Evolutionary conservation across 2,888 invertebrate species (phyloP).

Genomic region (Eupeodes luniger): DNA sequence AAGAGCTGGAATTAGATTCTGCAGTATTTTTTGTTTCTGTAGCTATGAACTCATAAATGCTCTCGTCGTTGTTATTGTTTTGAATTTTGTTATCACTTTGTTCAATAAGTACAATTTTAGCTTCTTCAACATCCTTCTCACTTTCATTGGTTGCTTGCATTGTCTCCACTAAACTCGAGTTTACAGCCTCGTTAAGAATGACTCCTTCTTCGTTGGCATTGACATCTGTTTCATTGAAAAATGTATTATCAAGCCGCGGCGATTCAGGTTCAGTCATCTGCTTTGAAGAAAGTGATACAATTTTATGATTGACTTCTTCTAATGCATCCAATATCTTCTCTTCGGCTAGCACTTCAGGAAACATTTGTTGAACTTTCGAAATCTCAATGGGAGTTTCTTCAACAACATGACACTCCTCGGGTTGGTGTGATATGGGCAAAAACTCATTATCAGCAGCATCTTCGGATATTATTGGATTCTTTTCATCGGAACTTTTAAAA

Average conservation of each 20-base stretch:
- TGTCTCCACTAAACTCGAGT: conserved; percentile 80
- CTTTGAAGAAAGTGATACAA: conserved; percentile 78
- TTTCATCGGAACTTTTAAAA: neutral
- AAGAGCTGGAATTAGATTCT: conserved; percentile 71
- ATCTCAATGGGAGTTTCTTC: neutral
- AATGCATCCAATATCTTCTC: conserved; percentile 81
- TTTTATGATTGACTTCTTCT: conserved; percentile 80
- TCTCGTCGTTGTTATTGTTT: conserved; percentile 35
- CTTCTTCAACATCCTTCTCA: neutral
- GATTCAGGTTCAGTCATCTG: conserved; percentile 80
- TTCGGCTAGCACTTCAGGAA: neutral
- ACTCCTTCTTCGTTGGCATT: conserved; percentile 78
- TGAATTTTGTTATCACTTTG: neutral
- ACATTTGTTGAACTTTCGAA: neutral
- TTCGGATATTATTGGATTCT: neutral
- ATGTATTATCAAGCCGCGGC: conserved; percentile 87
- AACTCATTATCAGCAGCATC: neutral
- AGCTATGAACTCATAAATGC: conserved; percentile 69
- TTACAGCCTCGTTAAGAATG: conserved; percentile 81
- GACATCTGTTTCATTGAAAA: conserved; percentile 86
- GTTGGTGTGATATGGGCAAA: neutral
- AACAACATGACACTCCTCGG: neutral
- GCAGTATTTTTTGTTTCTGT: conserved; percentile 74
- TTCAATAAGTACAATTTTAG: neutral
- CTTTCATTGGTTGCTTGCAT: neutral